Conservation (phyloP, 2,113 vertebrate species). For the Cranoglanis bouderius region DNA sequence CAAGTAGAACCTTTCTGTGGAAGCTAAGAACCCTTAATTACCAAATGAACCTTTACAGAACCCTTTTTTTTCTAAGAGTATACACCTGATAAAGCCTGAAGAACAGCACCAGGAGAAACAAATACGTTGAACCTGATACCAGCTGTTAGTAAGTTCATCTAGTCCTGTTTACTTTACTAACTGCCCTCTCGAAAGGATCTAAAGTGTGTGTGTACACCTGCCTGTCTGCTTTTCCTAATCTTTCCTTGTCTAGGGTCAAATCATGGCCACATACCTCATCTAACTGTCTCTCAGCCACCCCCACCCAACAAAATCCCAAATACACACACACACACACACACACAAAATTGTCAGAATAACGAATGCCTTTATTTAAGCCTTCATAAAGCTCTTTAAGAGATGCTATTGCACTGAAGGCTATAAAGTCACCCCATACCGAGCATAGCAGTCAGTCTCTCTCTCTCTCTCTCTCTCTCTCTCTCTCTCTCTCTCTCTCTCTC, state of each 20-base stretch:
- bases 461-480: neutral
- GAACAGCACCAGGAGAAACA: neutral
- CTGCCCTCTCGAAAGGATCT: neutral
- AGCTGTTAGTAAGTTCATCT: neutral
- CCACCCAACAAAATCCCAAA: neutral
- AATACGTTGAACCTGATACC: neutral
- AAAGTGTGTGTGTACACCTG: conserved; percentile 34
- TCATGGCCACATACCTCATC: conserved; percentile 61
- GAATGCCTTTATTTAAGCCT: conserved; percentile 36
- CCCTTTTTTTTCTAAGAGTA: neutral
- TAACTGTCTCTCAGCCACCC: neutral
- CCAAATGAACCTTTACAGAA: neutral
- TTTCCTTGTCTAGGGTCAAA: conserved; percentile 57
- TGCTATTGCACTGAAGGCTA: conserved; percentile 32
- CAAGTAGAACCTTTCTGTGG: neutral
- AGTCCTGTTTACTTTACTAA: conserved; percentile 41
- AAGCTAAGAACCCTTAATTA: neutral
- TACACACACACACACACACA: neutral
- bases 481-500: neutral
- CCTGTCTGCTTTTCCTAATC: conserved; percentile 40
- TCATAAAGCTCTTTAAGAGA: conserved; percentile 32
- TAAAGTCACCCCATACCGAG: conserved; percentile 52
- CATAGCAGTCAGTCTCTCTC: conserved; percentile 9
- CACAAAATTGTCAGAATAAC: conserved; percentile 40
- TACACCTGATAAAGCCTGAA: neutral